Evolutionary conservation across 2,888 invertebrate species (phyloP).

Genomic region (Notodromas monacha): DNA sequence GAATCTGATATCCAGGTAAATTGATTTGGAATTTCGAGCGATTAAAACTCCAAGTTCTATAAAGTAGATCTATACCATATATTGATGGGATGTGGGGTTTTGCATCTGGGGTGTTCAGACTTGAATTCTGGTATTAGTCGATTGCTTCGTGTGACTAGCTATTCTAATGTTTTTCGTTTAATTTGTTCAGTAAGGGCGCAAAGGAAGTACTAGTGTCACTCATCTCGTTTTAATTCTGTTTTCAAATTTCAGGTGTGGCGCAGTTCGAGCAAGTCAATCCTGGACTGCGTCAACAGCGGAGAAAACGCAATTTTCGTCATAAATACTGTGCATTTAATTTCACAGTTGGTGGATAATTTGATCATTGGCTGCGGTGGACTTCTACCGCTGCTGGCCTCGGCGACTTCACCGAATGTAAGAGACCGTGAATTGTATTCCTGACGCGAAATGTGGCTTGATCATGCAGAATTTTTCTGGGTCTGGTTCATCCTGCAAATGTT

Average conservation of each 20-base stretch:
- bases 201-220: too few species aligned
- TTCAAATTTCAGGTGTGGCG: constrained; percentile 28
- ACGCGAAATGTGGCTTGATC: too few species aligned
- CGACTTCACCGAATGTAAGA: constrained; percentile 91
- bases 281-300: constrained; percentile 89
- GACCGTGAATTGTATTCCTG: constrained; percentile 12
- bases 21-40: too few species aligned
- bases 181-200: too few species aligned
- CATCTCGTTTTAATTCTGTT: constrained; percentile 14
- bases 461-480: neutral
- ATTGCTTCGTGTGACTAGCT: too few species aligned
- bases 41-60: too few species aligned
- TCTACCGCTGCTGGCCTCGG: constrained; percentile 76
- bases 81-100: too few species aligned
- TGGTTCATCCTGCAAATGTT: neutral
- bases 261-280: constrained; percentile 77
- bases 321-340: constrained; percentile 93
- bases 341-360: constrained; percentile 88
- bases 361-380: constrained; percentile 95
- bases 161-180: too few species aligned
- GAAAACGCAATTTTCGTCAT: constrained; percentile 97
- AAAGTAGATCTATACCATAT: too few species aligned
- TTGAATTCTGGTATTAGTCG: too few species aligned
- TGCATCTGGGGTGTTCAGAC: too few species aligned
- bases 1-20: constrained; percentile 89